phyloP scores from a whole-genome alignment of 2,113 vertebrate species.

The Tor tambroides region DNA sequence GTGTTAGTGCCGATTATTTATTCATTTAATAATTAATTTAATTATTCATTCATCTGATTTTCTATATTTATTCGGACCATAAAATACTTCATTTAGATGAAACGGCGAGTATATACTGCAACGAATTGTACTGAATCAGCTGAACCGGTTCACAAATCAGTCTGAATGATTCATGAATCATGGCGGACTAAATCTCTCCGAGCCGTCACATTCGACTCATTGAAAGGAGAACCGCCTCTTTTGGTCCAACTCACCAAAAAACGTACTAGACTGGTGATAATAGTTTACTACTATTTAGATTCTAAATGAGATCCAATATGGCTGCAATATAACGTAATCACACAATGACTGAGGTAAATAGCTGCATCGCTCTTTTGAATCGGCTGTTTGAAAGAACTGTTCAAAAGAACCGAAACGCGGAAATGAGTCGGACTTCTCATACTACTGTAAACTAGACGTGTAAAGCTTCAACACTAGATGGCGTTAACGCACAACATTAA shows the following conservation, averaged over 20 bases:
- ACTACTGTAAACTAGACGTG: not conserved
- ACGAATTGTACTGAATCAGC: not conserved
- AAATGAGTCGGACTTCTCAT: no score
- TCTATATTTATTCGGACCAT: not conserved
- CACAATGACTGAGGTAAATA: no score
- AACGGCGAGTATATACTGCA: not conserved
- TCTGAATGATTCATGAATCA: no score
- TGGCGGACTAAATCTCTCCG: not conserved
- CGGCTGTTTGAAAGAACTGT: not conserved
- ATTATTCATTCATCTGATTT: no score
- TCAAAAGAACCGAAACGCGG: not conserved
- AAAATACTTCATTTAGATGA: not conserved
- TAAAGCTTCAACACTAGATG: not conserved
- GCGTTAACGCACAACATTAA: not conserved
- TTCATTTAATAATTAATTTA: no score
- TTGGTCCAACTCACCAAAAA: not conserved
- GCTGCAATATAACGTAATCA: not conserved
- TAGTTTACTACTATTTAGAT: not conserved
- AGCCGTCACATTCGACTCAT: not conserved
- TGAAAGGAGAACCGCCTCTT: not conserved
- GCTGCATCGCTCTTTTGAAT: not conserved
- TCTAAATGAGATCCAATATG: not conserved
- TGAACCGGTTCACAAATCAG: not conserved
- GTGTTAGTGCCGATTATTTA: no score
- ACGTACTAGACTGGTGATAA: not conserved